Base-by-base conservation (phyloP, 1,140 invertebrate species). In the Anoplolepis gracilipes region DNA sequence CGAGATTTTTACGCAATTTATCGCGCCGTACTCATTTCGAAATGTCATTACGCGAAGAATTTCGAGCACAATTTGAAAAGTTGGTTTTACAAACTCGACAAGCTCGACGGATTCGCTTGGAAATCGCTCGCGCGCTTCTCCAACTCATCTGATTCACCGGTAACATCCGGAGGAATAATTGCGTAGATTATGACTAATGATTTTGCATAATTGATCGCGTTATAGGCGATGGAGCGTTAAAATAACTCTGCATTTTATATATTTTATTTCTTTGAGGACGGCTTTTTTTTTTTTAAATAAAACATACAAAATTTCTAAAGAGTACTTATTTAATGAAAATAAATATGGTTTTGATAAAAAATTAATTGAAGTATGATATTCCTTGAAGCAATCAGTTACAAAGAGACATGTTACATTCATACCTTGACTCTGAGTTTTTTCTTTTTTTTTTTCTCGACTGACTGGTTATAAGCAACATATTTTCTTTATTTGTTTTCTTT, bases 161-260 rank as follows among this genome's bases (percentile, higher is more conserved):
- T 25, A 22, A 33, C 2, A 30, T 42, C 19, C 10, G 30, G 33
- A 19, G 1, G n/a, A 11, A 81, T 69, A 81, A 81, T 72, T 57
- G 49, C 19, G n/a, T 36, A 39, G 16, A 79, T 79, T 79, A 55
- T 79, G 64, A 79, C 64, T 79, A 70, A 57, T 55, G 55, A 69
- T 39, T 69, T 79, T 70, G 22, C 62, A 64, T 79, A 79, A 22
- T 19, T 13, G 39, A 39, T 36, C 42, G 46, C 16, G 10, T 25
- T 30, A 30, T 28, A 10, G 1, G 13, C 30, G 28, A 65, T 36
- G 13, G 2, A 42, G n/a, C 19, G n/a, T 53, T 65, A 39, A 42
- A 65, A 65, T 13, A 65, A 6, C n/a, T n/a, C n/a, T n/a, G n/a
- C 59, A n/a, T 22, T 25, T n/a, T 39, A 36, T 25, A 28, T 42